Base-by-base conservation (phyloP, 2,113 vertebrate species). In the Alligator sinensis region DNA sequence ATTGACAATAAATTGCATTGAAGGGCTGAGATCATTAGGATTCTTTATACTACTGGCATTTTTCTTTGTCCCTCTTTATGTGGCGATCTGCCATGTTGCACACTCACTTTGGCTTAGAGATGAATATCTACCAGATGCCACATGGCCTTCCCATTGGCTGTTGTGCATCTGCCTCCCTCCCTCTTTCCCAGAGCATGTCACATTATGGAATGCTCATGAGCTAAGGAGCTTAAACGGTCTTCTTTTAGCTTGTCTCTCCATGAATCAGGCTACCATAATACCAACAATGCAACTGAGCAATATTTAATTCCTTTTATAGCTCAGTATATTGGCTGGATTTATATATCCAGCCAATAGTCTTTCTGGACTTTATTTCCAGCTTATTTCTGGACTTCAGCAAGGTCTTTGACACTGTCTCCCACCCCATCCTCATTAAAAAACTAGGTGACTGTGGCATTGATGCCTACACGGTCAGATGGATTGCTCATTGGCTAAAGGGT, bases 151-250 rank as follows among this genome's bases (percentile, higher is more conserved):
- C 34, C 34, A 74, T 22, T 74, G 70, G 34, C 77, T 92, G 21
- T 30, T 63, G 3, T 59, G 66, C 15, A 6, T 27, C 82, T 93
- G 8, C 34, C 80, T 89, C 28, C 28, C 87, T 88, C 9, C 2
- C 62, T 80, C 38, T 75, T 60, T 79, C 74, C 55, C 78, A 84
- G 78, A 92, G 70, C 4, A 6, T 19, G 18, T 62, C 12, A 15
- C 34, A n/a, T 84, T 80, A n/a, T 0, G 5, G 80, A 55, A 21
- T 17, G 7, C 14, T 86, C 87, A 7, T 38, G 57, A 80, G 38
- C 7, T 55, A 77, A 25, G 57, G 76, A 87, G 79, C 5, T 0
- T 0, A 21, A 9, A 9, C 1, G 4, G 0, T 22, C 27, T 88
- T 86, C 66, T 58, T 91, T 82, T 47, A 57, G 14, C 17, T 92